Evolutionary conservation across 64 coral and sea anemone genomes (phyloP), one percentile per base, ranked within the genome.

Genomic region (Cladopsammia gracilis): DNA sequence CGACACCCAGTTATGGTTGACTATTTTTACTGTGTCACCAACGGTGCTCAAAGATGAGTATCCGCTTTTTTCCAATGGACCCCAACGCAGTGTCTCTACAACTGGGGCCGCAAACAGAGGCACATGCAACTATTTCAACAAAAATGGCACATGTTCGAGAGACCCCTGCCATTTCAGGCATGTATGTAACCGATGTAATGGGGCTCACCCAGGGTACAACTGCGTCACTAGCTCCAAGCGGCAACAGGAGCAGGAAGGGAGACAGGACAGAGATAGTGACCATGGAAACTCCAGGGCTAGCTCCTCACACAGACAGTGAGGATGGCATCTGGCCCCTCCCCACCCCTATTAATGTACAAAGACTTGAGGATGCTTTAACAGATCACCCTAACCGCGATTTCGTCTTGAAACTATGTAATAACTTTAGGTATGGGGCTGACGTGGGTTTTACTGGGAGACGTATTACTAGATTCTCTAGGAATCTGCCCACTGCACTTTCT

Each of bases 61-160:
- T 71, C 68, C 77, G 5, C 77, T 81, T 91, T 91, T 91, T 71
- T 26, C 6, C 14, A 45, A 91, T 22, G 89, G 77, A 82, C 89
- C 89, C 89, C 77, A 66, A 14, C 62, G 48, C 4, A 54, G 16
- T 68, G 75, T 73, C 18, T 56, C 89, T 91, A 69, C 46, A 91
- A 82, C 23, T 44, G 76, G 51, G 11, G 4, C 2, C 44, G 89
- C 7, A 5, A 34, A 18, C 51, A 70, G 61, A 91, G 89, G 89
- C 76, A 79, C 77, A 45, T 91, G 77, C 64, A 46, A 82, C 18
- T 7, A 10, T 12, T 91, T 52, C 62, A 91, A 82, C 25, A 43
- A 61, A 58, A 14, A 3, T 25, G 77, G 89, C 48, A 56, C 52
- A 56, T 56, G 52, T 56, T 8, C 0, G 6, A 56, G 87, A 45